A percentile compares a stretch with the other conserved stretches of the same genome.
Conservation (phyloP, 2,888 invertebrate genomes). For the Nudaria mundana region DNA sequence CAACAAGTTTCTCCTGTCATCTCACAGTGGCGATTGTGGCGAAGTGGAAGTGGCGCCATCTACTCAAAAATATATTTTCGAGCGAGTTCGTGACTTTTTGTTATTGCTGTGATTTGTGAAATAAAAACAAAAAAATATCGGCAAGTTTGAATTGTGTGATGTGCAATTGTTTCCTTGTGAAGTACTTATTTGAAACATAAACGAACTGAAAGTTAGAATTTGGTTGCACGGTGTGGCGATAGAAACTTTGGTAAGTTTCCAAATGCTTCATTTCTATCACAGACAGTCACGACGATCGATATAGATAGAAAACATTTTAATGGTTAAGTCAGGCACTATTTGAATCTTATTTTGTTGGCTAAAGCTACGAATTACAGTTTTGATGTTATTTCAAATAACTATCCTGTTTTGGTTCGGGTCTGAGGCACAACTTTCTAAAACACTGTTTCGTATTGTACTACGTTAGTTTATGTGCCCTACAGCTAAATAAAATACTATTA, state of each 20-base stretch:
- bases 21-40: too few relatives aligned
- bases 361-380: slow-evolving; percentile 8
- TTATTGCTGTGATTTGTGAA: slow-evolving; percentile 33
- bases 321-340: slow-evolving; percentile 31
- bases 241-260: slow-evolving; percentile 31
- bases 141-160: slow-evolving; percentile 25
- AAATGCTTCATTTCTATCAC: slow-evolving; percentile 25
- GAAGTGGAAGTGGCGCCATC: too few relatives aligned
- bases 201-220: slow-evolving; percentile 9
- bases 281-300: slow-evolving; percentile 64
- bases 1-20: slow-evolving; percentile 26
- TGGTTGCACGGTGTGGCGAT: slow-evolving; percentile 24
- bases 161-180: slow-evolving; percentile 32
- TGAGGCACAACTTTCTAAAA: slow-evolving; percentile 39
- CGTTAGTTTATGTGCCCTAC: neutral
- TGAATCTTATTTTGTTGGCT: slow-evolving; percentile 15
- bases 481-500: neutral
- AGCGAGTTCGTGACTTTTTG: slow-evolving; percentile 36
- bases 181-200: slow-evolving; percentile 12
- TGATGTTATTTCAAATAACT: slow-evolving; percentile 10
- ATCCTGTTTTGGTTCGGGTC: slow-evolving; percentile 37
- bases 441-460: slow-evolving; percentile 3
- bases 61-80: slow-evolving; percentile 24
- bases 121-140: slow-evolving; percentile 40
- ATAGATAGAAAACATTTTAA: slow-evolving; percentile 57